Evolutionary conservation across 1,140 invertebrate species (phyloP).

Genomic region (Neodiprion lecontei): DNA sequence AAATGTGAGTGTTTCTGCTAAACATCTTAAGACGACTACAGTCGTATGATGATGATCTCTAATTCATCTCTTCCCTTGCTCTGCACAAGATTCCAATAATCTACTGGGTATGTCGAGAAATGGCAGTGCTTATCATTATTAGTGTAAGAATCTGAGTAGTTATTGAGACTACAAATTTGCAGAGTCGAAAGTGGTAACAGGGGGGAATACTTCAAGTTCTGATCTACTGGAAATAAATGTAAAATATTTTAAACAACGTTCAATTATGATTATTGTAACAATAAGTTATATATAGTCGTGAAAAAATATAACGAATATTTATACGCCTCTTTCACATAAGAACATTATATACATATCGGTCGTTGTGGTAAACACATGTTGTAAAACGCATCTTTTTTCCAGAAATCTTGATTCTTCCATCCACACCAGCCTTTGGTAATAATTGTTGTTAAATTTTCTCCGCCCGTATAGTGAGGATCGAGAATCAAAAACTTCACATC

Average conservation of each 20-base stretch:
- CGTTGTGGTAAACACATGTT: slow-evolving; percentile 92
- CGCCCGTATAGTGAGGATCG: slow-evolving; percentile 97
- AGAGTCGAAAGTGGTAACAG: too few species aligned
- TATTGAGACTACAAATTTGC: too few species aligned
- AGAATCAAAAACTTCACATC: slow-evolving; percentile 91
- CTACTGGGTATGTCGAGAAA: too few species aligned
- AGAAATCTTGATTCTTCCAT: slow-evolving; percentile 92
- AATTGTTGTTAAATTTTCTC: slow-evolving; percentile 75
- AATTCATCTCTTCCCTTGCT: too few species aligned
- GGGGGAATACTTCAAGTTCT: too few species aligned
- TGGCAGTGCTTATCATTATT: background rate
- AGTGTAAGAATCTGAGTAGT: background rate
- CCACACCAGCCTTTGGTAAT: slow-evolving; percentile 90
- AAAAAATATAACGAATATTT: slow-evolving; percentile 2
- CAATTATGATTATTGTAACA: too few species aligned
- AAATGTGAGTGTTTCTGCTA: too few species aligned
- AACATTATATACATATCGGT: slow-evolving; percentile 62
- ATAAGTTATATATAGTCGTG: background rate
- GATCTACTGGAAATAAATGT: too few species aligned
- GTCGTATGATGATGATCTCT: too few species aligned
- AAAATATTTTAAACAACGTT: too few species aligned
- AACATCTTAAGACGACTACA: too few species aligned
- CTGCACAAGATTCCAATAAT: too few species aligned
- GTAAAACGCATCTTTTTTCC: slow-evolving; percentile 92
- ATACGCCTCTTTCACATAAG: background rate